Evolutionary conservation across 2,888 invertebrate genomes (phyloP).

Genomic region (Stenoptilia bipunctidactyla): DNA sequence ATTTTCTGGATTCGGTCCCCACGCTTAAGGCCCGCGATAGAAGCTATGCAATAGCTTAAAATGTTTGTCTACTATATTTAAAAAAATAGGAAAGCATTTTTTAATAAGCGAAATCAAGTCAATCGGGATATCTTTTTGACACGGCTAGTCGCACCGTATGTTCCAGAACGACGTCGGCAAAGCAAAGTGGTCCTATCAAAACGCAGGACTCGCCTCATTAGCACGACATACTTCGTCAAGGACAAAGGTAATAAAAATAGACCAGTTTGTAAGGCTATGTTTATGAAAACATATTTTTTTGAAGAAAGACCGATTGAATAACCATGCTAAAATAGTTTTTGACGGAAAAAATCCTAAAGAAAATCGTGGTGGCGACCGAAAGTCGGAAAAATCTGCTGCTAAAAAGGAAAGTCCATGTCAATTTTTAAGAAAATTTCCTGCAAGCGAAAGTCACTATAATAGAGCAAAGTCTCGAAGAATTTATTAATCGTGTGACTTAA

Average conservation of each 20-base stretch:
- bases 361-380: slow-evolving; percentile 1
- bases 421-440: slow-evolving; percentile 17
- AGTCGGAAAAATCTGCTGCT: slow-evolving; percentile 12
- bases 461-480: slow-evolving; percentile 20
- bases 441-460: slow-evolving; percentile 22
- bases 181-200: neutral
- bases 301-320: neutral
- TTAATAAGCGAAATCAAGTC: neutral
- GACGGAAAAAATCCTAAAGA: neutral
- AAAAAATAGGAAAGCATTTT: neutral
- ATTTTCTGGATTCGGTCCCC: no score
- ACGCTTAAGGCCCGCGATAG: no score
- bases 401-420: no score
- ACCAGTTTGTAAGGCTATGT: neutral
- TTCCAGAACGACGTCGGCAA: neutral
- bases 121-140: neutral
- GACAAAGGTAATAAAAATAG: neutral
- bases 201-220: neutral
- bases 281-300: neutral
- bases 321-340: neutral
- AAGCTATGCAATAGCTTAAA: no score
- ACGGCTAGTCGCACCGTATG: slow-evolving; percentile 1
- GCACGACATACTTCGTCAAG: neutral
- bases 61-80: no score
- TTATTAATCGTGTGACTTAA: no score